These are phyloP conservation scores for Margarornis squamiger DNA, from an alignment of 2,797 vertebrate genomes.

Conservation along the genomic window DNA sequence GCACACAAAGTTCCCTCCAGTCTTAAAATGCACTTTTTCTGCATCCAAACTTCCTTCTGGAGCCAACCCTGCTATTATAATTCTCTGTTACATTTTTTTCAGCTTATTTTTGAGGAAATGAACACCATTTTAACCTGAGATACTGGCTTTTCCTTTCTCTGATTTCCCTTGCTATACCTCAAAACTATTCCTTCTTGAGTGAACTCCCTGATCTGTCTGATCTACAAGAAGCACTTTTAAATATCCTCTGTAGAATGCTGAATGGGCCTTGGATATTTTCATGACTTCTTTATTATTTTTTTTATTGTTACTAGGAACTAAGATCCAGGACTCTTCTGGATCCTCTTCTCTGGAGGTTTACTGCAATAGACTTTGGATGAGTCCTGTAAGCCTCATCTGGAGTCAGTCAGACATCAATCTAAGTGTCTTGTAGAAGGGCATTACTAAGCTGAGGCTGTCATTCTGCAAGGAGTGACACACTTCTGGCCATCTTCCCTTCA, in stretches of 20 bases:
- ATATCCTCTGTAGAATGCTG: background rate
- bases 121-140: background rate
- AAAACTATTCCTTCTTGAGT: background rate
- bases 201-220: background rate
- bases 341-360: background rate
- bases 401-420: constrained; percentile 5
- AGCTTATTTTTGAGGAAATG: background rate
- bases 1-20: background rate
- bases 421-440: background rate
- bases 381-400: constrained; percentile 1
- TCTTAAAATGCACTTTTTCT: background rate
- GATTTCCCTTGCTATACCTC: background rate
- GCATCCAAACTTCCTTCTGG: background rate
- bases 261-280: background rate
- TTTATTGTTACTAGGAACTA: background rate
- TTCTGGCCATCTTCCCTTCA: background rate
- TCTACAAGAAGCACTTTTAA: background rate
- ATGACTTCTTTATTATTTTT: background rate
- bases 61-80: background rate
- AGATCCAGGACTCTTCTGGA: background rate
- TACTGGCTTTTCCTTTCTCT: background rate
- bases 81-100: background rate
- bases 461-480: background rate
- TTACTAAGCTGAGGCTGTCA: background rate
- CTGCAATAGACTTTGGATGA: background rate